A percentile compares a stretch with the other conserved stretches of the same genome.
These are phyloP conservation scores for Cybosia mesomella DNA, from an alignment of 2,888 invertebrate genomes.

Conservation along the genomic window DNA sequence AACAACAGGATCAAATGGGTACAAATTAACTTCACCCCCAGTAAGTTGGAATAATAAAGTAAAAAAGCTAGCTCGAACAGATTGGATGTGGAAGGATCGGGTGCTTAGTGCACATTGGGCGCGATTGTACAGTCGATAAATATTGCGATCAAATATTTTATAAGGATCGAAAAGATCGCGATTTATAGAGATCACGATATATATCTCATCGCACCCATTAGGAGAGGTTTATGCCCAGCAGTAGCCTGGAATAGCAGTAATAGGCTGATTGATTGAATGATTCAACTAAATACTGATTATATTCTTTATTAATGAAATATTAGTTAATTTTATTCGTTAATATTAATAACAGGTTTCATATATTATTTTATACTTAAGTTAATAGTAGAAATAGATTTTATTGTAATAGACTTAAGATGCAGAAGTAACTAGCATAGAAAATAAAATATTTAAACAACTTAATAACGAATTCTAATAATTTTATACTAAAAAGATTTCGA, in stretches of 20 bases:
- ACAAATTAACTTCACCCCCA: background rate
- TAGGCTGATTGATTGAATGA: background rate
- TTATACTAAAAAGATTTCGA: background rate
- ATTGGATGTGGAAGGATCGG: background rate
- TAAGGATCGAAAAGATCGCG: too few species aligned
- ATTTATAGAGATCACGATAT: too few species aligned
- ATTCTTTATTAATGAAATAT: background rate
- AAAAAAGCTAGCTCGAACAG: background rate
- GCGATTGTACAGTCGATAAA: too few species aligned
- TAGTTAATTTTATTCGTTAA: background rate
- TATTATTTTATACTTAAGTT: background rate
- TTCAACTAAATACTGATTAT: background rate
- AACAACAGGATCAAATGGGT: too few species aligned
- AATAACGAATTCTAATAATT: background rate
- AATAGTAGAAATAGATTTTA: constrained; percentile 5
- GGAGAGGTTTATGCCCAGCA: background rate
- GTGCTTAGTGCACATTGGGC: background rate
- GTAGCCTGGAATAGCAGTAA: background rate
- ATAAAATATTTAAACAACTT: background rate
- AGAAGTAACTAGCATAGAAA: constrained; percentile 17
- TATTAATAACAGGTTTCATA: background rate
- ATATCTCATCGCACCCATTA: background rate
- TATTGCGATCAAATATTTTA: too few species aligned
- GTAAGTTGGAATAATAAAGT: background rate
- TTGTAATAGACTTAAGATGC: constrained; percentile 2